These are phyloP conservation scores for Crotalus tigris DNA, from an alignment of 2,113 vertebrate species.

Conservation along the genomic window DNA sequence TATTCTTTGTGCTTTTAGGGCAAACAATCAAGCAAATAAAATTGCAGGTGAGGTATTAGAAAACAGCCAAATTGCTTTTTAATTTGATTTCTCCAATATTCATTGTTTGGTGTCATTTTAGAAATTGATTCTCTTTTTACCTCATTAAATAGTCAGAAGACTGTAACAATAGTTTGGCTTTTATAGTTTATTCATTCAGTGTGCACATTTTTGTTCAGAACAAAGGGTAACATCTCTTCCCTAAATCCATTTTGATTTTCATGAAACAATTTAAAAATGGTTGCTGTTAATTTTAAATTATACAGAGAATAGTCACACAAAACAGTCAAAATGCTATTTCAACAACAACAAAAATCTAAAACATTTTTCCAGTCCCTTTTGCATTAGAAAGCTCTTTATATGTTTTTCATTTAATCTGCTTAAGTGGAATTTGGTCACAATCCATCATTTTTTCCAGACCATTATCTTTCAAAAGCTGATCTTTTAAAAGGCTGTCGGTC, in stretches of 20 bases:
- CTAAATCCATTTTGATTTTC: not conserved
- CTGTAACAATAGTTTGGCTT: not conserved
- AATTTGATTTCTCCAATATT: not conserved
- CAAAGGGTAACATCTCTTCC: not conserved
- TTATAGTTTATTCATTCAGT: not conserved
- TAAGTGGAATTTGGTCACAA: constrained; percentile 2
- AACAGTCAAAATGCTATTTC: not conserved
- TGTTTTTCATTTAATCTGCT: not conserved
- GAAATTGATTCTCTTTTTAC: not conserved
- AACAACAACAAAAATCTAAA: not conserved
- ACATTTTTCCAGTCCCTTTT: not conserved
- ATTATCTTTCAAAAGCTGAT: not conserved
- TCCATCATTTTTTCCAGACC: not conserved
- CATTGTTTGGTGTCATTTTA: not conserved
- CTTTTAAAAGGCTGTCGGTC: not conserved
- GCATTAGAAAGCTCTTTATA: not conserved
- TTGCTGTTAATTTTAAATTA: not conserved
- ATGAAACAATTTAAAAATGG: not conserved
- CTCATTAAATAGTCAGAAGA: constrained; percentile 10
- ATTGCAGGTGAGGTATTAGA: not conserved
- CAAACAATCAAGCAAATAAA: not conserved
- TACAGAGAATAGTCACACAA: not conserved
- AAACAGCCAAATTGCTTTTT: not conserved
- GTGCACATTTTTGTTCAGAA: not conserved
- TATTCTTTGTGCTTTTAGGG: not conserved